Base-by-base conservation (phyloP, 1,140 invertebrate species). In the Calephelis virginiensis region DNA sequence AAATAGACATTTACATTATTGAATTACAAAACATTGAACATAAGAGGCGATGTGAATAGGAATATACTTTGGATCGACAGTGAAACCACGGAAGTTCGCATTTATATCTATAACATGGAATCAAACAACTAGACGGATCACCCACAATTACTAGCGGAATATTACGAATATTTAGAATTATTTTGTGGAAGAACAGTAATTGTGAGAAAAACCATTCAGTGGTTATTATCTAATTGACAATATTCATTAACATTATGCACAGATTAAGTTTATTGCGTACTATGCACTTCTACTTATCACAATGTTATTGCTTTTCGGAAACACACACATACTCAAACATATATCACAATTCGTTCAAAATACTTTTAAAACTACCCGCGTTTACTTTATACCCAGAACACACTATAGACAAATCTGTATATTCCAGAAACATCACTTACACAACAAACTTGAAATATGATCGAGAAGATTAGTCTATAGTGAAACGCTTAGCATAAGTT, bases 231-330 rank as follows among this genome's bases (percentile, higher is more conserved):
- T 88, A 90, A 90, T 90, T 90, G 87, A 90, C 87, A 87, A 81
- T 81, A 76, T 80, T 56, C 13, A 56, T 56, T 78, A 76, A 85
- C 67, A 83, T 76, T 78, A 78, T 76, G 71, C 75, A 77, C 74
- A 82, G 72, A 76, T 73, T 81, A 71, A 71, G 69, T 77, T 72
- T 71, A 76, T 76, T 74, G 72, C 81, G 77, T 79, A 86, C 78
- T 83, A 79, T 80, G 79, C 75, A 83, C 81, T 71, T 77, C 78
- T 82, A 87, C 73, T 75, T 90, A 90, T 90, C 88, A 90, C 88
- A 90, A 86, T 77, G 76, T 90, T 90, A 90, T 90, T 90, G 88
- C 88, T 90, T 88, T 84, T 82, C 78, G 80, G 82, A 88, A 80
- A 89, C 80, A 85, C 81, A 81, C 82, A 82, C 79, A 53, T 64